Percentiles rank a stretch among this genome's conserved stretches.
These are phyloP conservation scores for Fratercula arctica DNA, from an alignment of 2,797 vertebrate species.

Conservation along the genomic window DNA sequence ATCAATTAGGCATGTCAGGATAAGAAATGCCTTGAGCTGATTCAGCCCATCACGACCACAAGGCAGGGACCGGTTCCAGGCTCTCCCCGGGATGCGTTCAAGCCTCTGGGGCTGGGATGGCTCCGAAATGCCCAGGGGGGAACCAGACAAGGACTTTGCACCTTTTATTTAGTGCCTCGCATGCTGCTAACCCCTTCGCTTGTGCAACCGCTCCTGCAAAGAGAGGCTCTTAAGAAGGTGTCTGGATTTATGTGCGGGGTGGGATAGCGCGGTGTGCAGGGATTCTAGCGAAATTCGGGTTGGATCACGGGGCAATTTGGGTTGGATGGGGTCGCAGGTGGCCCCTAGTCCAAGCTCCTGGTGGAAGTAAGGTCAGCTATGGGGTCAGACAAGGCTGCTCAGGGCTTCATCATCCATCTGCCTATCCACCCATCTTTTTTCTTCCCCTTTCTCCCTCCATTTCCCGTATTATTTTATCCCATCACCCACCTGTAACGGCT, in stretches of 20 bases:
- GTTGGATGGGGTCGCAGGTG: not conserved
- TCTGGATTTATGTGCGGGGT: not conserved
- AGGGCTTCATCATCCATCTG: not conserved
- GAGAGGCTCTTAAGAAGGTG: not conserved
- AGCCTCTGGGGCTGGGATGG: not conserved
- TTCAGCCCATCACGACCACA: constrained; percentile 29
- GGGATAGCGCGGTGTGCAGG: fast-evolving
- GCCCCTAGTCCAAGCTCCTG: not conserved
- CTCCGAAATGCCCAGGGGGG: not conserved
- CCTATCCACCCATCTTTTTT: not conserved
- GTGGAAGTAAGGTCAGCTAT: not conserved
- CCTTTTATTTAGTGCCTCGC: not conserved
- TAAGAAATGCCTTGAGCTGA: constrained; percentile 69
- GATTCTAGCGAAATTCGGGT: fast-evolving
- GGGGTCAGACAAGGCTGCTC: not conserved
- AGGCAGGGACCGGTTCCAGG: not conserved
- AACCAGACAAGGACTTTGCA: not conserved
- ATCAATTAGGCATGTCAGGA: constrained; percentile 79
- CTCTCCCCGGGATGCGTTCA: not conserved
- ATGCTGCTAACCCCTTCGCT: not conserved
- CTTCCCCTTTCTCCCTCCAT: not conserved
- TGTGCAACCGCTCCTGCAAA: not conserved
- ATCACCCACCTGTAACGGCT: not conserved
- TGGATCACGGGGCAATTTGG: not conserved
- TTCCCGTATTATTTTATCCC: not conserved